Percentiles rank a stretch among this genome's conserved stretches.
These are phyloP conservation scores for Gephyroberyx darwinii DNA, from an alignment of 2,797 vertebrate species.

Conservation along the genomic window DNA sequence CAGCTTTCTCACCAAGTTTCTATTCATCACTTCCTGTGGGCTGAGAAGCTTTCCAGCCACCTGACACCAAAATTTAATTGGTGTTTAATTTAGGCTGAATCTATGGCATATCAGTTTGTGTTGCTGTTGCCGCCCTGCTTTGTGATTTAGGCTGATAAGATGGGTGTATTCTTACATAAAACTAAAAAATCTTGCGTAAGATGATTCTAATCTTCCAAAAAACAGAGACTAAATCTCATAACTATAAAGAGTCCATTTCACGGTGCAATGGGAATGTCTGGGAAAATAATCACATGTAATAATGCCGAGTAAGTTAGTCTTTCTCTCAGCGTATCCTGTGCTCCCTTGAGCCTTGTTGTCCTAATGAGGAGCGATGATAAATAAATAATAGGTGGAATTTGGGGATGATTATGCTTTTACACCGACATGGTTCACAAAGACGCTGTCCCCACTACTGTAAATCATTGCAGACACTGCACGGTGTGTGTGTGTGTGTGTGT, in stretches of 20 bases:
- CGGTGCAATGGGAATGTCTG: conserved; percentile 27
- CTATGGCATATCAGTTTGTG: too few relatives aligned
- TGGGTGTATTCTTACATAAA: too few relatives aligned
- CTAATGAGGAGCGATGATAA: conserved; percentile 62
- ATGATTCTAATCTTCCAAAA: neutral
- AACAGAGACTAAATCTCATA: conserved; percentile 32
- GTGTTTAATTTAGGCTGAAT: too few relatives aligned
- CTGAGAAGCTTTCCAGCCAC: too few relatives aligned
- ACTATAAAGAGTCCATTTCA: conserved; percentile 20
- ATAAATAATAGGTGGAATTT: conserved; percentile 69
- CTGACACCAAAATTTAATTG: too few relatives aligned
- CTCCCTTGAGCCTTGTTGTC: conserved; percentile 55
- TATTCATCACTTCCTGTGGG: too few relatives aligned
- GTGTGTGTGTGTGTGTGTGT: conserved; percentile 25
- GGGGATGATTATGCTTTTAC: conserved; percentile 55
- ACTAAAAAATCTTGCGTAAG: too few relatives aligned
- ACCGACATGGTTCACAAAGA: conserved; percentile 60
- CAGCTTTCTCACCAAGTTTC: too few relatives aligned
- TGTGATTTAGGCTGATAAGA: too few relatives aligned
- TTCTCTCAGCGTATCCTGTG: conserved; percentile 25
- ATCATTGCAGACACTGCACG: conserved; percentile 37
- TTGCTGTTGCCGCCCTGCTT: too few relatives aligned
- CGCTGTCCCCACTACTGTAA: conserved; percentile 50
- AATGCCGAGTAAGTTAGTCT: conserved; percentile 1
- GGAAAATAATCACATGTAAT: conserved; percentile 33